phyloP scores from a whole-genome alignment of 1,140 invertebrate genomes.

The Oedothorax gibbosus region DNA sequence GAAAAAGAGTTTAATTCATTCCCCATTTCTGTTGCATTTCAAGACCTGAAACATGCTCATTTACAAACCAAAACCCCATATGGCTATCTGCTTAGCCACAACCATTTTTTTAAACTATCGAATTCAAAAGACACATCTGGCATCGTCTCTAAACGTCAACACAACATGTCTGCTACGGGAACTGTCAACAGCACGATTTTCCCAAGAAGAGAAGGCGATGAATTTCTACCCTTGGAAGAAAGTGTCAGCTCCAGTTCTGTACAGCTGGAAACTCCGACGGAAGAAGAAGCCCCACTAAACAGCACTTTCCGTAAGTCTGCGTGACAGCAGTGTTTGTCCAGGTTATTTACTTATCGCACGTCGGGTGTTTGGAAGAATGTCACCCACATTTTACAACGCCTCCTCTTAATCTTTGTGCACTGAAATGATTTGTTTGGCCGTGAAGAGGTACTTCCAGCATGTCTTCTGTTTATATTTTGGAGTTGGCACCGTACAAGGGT shows the following conservation, averaged over 20 bases:
- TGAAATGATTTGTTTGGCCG: background rate
- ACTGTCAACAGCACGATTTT: background rate
- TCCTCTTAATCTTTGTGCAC: background rate
- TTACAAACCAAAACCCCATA: too few species aligned
- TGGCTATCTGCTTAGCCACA: too few species aligned
- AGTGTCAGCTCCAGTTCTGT: background rate
- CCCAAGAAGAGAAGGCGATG: background rate
- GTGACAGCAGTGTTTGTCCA: conserved; percentile 24
- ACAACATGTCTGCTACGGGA: conserved; percentile 13
- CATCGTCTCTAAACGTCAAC: conserved; percentile 17
- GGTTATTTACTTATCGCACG: conserved; percentile 17
- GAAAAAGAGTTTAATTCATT: too few species aligned
- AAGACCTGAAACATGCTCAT: too few species aligned
- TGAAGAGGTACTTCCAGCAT: background rate
- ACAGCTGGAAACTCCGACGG: conserved; percentile 25
- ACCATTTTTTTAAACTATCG: too few species aligned
- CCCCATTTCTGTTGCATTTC: too few species aligned
- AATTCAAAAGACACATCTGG: background rate
- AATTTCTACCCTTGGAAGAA: conserved; percentile 17
- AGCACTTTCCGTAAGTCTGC: conserved; percentile 34
- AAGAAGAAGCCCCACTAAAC: conserved; percentile 21
- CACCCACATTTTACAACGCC: background rate
- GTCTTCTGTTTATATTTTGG: background rate
- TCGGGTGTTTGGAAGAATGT: conserved; percentile 13
- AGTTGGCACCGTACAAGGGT: background rate